phyloP scores from a whole-genome alignment of 1,140 invertebrate genomes.

The Listronotus bonariensis region DNA sequence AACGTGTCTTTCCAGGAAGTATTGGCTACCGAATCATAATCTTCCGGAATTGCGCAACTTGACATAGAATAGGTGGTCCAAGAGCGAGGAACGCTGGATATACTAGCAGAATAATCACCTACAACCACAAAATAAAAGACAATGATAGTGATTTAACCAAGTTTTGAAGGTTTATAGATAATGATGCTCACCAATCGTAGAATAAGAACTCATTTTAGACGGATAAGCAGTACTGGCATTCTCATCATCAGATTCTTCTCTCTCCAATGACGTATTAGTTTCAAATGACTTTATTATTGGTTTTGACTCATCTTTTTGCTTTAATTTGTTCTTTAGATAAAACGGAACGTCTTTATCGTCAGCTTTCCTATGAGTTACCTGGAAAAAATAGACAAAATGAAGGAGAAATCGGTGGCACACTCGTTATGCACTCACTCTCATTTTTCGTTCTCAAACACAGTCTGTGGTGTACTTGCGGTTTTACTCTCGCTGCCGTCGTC shows the following conservation, averaged over 20 bases:
- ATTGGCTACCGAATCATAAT: conserved; percentile 57
- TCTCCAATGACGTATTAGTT: conserved; percentile 33
- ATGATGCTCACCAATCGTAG: conserved; percentile 54
- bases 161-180: no score
- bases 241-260: conserved; percentile 61
- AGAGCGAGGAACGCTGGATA: conserved; percentile 55
- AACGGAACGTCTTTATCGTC: conserved; percentile 57
- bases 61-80: conserved; percentile 58
- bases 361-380: conserved; percentile 62
- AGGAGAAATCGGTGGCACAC: background rate
- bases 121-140: background rate
- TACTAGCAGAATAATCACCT: conserved; percentile 54
- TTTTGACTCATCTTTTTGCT: background rate
- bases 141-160: no score
- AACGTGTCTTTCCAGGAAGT: conserved; percentile 69
- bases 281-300: conserved; percentile 14
- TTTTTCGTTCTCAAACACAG: conserved; percentile 67
- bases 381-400: background rate
- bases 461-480: conserved; percentile 62
- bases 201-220: conserved; percentile 66
- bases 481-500: conserved; percentile 55
- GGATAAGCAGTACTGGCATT: conserved; percentile 66
- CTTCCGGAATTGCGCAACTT: conserved; percentile 55
- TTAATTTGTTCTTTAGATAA: conserved; percentile 33
- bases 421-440: conserved; percentile 49